These are phyloP conservation scores for Adoxophyes honmai DNA, from an alignment of 1,140 invertebrate species.

Conservation along the genomic window DNA sequence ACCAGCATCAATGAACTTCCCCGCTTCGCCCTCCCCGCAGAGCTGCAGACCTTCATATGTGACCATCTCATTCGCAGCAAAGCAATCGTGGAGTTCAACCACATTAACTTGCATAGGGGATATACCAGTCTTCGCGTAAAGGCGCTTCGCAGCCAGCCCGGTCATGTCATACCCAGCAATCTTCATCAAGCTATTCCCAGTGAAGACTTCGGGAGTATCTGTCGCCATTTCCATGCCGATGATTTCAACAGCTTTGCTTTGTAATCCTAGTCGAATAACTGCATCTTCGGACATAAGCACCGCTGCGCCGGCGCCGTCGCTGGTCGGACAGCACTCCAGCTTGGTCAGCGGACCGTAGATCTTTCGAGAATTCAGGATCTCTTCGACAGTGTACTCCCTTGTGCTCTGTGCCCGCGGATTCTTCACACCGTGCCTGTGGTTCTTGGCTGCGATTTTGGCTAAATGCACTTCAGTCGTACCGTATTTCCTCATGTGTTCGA, in stretches of 20 bases:
- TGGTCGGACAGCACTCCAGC: slow-evolving; percentile 97
- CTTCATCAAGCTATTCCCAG: slow-evolving; percentile 92
- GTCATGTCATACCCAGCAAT: slow-evolving; percentile 98
- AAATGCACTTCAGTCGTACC: slow-evolving; percentile 95
- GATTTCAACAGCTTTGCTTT: slow-evolving; percentile 94
- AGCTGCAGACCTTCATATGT: slow-evolving; percentile 98
- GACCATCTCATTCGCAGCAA: slow-evolving; percentile 98
- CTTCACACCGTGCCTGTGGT: slow-evolving; percentile 97
- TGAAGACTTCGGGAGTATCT: slow-evolving; percentile 91
- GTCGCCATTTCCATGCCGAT: slow-evolving; percentile 97
- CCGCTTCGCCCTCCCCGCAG: slow-evolving; percentile 93
- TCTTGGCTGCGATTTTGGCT: slow-evolving; percentile 98
- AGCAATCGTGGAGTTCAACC: slow-evolving; percentile 98
- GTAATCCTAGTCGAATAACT: slow-evolving; percentile 88
- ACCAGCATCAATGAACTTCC: slow-evolving; percentile 93
- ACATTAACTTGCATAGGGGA: slow-evolving; percentile 93
- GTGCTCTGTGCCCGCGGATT: slow-evolving; percentile 97
- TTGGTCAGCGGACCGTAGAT: slow-evolving; percentile 95
- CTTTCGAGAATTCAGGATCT: slow-evolving; percentile 91
- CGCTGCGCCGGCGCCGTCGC: slow-evolving; percentile 95
- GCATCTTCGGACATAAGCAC: slow-evolving; percentile 95
- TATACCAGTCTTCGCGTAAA: slow-evolving; percentile 87
- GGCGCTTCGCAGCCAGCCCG: slow-evolving; percentile 86
- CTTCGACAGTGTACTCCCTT: slow-evolving; percentile 91
- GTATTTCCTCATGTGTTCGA: slow-evolving; percentile 98